Percentiles rank a stretch among this genome's conserved stretches.
phyloP scores from a whole-genome alignment of 2,113 vertebrate species.

The Macquaria australasica region DNA sequence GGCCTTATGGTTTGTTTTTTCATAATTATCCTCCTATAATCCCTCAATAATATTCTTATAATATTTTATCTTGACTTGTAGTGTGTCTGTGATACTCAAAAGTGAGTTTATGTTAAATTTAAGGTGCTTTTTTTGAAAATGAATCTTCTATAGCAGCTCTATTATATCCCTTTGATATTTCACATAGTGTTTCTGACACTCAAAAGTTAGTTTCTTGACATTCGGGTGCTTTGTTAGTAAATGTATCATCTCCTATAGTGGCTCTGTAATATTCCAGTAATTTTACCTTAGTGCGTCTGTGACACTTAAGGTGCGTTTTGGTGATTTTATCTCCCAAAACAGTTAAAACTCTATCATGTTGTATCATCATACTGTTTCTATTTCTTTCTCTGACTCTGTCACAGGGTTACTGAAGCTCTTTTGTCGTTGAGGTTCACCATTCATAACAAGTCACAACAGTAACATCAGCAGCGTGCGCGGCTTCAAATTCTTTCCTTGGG shows the following conservation, averaged over 20 bases:
- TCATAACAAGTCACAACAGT: conserved; percentile 66
- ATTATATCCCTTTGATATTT: neutral
- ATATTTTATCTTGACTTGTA: neutral
- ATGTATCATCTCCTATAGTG: too few relatives aligned
- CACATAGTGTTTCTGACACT: neutral
- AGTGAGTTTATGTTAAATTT: neutral
- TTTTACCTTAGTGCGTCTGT: neutral
- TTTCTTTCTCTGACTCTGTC: neutral
- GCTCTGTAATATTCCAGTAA: neutral
- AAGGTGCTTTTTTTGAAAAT: neutral
- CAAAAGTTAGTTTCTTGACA: neutral
- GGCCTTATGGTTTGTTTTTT: neutral
- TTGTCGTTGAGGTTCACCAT: conserved; percentile 21
- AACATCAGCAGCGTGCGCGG: conserved; percentile 26
- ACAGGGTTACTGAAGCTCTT: neutral
- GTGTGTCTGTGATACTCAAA: neutral
- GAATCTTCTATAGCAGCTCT: neutral
- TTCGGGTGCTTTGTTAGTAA: neutral
- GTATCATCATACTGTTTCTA: neutral
- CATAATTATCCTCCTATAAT: too few relatives aligned
- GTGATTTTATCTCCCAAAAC: neutral
- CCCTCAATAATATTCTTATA: neutral
- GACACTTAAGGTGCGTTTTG: neutral
- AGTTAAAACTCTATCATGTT: too few relatives aligned
- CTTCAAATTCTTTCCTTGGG: conserved; percentile 66